Evolutionary conservation across 2,797 vertebrate species (phyloP).

Genomic region (Notoglanidium macrostoma): DNA sequence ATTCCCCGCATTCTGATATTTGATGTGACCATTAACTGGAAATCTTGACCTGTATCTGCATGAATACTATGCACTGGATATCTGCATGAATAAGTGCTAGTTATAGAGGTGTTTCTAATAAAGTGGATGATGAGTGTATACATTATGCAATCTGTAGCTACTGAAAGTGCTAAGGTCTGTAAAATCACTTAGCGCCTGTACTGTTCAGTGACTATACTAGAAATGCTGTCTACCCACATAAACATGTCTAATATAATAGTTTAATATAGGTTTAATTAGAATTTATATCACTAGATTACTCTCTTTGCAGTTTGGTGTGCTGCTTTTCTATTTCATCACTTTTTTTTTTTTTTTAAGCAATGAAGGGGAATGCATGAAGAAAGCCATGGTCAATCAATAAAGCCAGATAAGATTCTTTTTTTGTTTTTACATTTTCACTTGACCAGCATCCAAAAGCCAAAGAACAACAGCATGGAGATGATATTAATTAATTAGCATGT

Average conservation of each 20-base stretch:
- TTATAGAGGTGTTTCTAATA: not conserved
- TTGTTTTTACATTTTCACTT: not conserved
- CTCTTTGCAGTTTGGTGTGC: not conserved
- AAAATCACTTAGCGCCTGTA: conserved; percentile 1
- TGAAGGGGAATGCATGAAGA: not conserved
- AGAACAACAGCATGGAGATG: not conserved
- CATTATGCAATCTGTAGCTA: not conserved
- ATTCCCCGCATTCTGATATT: not conserved
- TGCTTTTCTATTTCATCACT: not conserved
- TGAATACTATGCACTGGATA: not conserved
- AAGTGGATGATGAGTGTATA: not conserved
- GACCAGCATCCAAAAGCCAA: not conserved
- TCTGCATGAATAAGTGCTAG: not conserved
- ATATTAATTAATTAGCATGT: not conserved
- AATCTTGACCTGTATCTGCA: not conserved
- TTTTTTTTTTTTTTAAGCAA: not conserved
- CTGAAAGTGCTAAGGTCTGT: not conserved
- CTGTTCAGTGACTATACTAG: not conserved
- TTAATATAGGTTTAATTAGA: not conserved
- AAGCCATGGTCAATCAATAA: not conserved
- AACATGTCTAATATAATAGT: not conserved
- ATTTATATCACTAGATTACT: not conserved
- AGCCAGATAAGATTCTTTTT: not conserved
- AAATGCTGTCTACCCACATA: not conserved
- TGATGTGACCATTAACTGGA: not conserved